Evolutionary conservation across 2,888 invertebrate genomes (phyloP).

Genomic region (Pyrocoelia pectoralis): DNA sequence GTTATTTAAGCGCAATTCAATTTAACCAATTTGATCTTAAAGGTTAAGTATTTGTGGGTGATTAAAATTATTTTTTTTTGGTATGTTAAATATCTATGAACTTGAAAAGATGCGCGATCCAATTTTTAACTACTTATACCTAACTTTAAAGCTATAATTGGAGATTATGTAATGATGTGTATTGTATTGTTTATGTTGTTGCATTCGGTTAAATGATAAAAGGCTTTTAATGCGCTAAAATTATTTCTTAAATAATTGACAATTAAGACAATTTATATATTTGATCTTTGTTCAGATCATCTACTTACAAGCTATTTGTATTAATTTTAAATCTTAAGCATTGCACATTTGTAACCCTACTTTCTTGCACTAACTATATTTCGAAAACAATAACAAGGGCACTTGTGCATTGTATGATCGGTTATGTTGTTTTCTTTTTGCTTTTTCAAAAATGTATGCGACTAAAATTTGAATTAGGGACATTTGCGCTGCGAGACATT

Average conservation of each 20-base stretch:
- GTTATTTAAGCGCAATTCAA: conserved; percentile 12
- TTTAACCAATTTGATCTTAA: conserved; percentile 20
- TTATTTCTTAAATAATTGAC: neutral
- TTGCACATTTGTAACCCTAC: no score
- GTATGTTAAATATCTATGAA: neutral
- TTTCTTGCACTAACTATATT: no score
- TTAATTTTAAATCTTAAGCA: no score
- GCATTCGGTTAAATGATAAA: neutral
- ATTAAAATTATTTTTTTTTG: neutral
- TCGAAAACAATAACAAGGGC: no score
- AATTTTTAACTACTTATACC: neutral
- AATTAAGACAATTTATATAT: neutral
- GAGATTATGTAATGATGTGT: neutral
- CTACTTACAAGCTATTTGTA: neutral
- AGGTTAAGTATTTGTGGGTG: conserved; percentile 15
- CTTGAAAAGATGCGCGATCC: neutral
- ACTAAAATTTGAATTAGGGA: no score
- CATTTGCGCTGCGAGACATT: no score
- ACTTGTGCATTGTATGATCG: no score
- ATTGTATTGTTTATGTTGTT: neutral
- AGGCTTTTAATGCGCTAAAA: neutral
- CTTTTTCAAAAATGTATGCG: no score
- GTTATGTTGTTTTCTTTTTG: no score
- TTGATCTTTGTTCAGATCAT: neutral
- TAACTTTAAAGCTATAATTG: neutral